Evolutionary conservation across 2,888 invertebrate species (phyloP), one percentile per base, ranked within the genome.

Genomic region (Oscheius sp.): DNA sequence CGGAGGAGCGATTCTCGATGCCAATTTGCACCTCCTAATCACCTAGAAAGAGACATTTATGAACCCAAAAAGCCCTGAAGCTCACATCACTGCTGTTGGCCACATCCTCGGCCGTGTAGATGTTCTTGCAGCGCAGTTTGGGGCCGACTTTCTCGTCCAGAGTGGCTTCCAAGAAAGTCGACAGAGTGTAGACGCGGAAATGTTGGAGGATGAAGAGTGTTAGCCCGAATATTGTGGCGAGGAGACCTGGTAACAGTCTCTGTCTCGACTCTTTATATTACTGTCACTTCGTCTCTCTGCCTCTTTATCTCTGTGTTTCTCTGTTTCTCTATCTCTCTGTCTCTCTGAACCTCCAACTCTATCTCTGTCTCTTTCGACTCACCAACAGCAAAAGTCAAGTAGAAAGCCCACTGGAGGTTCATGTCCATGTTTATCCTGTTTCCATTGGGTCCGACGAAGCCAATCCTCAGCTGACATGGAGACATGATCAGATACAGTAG

Each of bases 91-190:
- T 68, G 48, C 70, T 76, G 51, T 58, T 76, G 73, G 74, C 74
- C 21, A 47, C 37, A 32, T 74, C 73, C 53, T 68, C 63, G n/a
- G 42, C 33, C 33, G 37, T 32, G 13, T 33, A 29, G 10, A 32
- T 37, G 10, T 42, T 51, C n/a, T 48, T 35, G n/a, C 33, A 21
- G 32, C 63, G 47, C 59, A 74, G 70, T 70, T 81, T 83, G 1
- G 84, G 84, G 9, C 85, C 84, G 2, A 88, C 84, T 48, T 80
- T 80, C 42, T 85, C 86, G 74, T 88, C 88, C 10, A 88, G 70
- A 60, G 68, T 70, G 4, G 86, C 82, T 65, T 85, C 85, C 50
- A 88, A 71, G 75, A 85, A 85, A 1, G 88, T 88, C 33, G 86
- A 85, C 50, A 88, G 76, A 2, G 81, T 82, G 77, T 88, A 88